Conservation (phyloP, 2,113 vertebrate genomes). For the Dromas ardeola region DNA sequence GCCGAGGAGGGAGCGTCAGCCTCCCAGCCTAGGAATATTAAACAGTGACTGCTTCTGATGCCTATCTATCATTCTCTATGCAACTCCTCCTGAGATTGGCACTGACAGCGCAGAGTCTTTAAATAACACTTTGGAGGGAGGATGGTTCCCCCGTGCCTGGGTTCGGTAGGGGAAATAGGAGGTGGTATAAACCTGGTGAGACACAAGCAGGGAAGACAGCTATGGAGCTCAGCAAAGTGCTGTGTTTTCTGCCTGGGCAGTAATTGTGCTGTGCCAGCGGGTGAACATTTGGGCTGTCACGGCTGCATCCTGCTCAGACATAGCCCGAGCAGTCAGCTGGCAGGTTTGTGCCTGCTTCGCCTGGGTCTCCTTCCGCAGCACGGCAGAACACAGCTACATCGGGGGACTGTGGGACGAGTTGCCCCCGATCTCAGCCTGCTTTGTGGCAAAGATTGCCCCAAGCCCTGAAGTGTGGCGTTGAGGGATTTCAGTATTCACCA, state of each 20-base stretch:
- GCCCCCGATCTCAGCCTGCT: neutral
- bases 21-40: neutral
- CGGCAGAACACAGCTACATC: rapidly evolving
- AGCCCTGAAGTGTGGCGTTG: neutral
- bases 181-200: neutral
- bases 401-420: neutral
- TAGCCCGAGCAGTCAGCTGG: neutral
- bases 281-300: neutral
- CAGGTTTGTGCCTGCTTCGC: neutral
- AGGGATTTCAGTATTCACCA: neutral
- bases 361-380: neutral
- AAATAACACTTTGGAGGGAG: neutral
- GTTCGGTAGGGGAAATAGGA: neutral
- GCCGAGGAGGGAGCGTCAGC: neutral
- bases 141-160: neutral
- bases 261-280: neutral
- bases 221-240: neutral
- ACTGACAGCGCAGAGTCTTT: neutral
- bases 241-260: neutral
- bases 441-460: neutral
- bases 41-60: neutral
- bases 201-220: neutral
- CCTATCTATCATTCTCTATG: neutral
- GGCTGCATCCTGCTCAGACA: neutral
- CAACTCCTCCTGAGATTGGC: neutral